These are phyloP conservation scores for Zaprionus nigranus DNA, from an alignment of 1,140 invertebrate species.

Conservation along the genomic window DNA sequence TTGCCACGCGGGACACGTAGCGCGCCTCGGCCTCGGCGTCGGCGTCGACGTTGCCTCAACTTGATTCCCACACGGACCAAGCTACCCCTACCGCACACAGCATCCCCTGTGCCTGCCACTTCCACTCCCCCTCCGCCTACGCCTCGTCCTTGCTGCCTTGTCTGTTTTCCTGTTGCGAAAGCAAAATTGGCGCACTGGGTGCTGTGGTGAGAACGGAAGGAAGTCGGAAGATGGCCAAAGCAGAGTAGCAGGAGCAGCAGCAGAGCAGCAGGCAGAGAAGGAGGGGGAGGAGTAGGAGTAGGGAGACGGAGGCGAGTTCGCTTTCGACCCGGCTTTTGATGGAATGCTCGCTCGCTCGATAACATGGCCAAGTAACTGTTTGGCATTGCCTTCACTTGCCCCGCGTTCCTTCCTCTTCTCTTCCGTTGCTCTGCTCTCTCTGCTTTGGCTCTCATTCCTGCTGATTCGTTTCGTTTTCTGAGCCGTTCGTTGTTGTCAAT, in stretches of 20 bases:
- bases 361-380: conserved; percentile 81
- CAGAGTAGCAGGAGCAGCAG: not conserved
- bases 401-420: conserved; percentile 4
- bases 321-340: conserved; percentile 67
- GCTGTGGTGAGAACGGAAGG: conserved; percentile 67
- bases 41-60: conserved; percentile 53
- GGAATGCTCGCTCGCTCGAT: conserved; percentile 57
- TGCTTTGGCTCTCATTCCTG: conserved; percentile 15
- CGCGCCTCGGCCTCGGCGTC: conserved; percentile 43
- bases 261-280: not conserved
- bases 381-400: conserved; percentile 37
- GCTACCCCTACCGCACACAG: conserved; percentile 1
- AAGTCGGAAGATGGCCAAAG: conserved; percentile 48
- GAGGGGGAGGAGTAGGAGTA: not conserved
- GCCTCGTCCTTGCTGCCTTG: conserved; percentile 13
- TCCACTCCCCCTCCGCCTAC: not conserved
- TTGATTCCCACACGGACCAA: conserved; percentile 63
- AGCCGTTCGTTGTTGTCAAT: conserved; percentile 66
- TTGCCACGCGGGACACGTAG: conserved; percentile 82
- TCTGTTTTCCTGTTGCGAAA: conserved; percentile 55
- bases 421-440: conserved; percentile 23
- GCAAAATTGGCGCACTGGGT: conserved; percentile 64
- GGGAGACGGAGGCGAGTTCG: conserved; percentile 9
- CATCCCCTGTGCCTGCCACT: not conserved
- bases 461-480: conserved; percentile 47